A percentile compares a stretch with the other conserved stretches of the same genome.
Evolutionary conservation across 2,888 invertebrate species (phyloP).

Genomic region (Patella caerulea): DNA sequence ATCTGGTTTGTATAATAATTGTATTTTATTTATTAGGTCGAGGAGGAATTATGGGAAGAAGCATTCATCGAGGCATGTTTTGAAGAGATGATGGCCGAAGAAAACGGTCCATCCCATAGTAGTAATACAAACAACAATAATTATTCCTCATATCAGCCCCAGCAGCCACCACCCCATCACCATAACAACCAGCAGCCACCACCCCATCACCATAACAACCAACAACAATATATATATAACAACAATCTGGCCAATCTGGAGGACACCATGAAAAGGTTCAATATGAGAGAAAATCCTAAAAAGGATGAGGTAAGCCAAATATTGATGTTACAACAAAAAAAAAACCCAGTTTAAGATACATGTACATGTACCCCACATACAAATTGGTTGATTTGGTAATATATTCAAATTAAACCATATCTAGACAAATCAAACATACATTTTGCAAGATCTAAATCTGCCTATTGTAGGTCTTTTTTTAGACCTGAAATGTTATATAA

Average conservation of each 20-base stretch:
- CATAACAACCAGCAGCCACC: background rate
- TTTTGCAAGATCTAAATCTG: no score
- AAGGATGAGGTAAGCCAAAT: background rate
- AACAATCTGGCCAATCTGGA: background rate
- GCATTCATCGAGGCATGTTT: conserved; percentile 65
- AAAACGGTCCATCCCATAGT: conserved; percentile 43
- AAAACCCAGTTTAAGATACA: no score
- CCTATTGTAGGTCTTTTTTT: no score
- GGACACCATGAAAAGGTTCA: conserved; percentile 11
- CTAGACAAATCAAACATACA: no score
- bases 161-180: background rate
- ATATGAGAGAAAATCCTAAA: conserved; percentile 9
- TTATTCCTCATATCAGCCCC: background rate
- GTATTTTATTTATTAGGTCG: conserved; percentile 45
- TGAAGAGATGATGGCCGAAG: conserved; percentile 63
- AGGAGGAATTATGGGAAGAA: conserved; percentile 64
- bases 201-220: background rate
- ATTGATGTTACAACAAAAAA: no score
- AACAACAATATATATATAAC: background rate
- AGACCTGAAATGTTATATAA: no score
- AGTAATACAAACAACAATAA: background rate
- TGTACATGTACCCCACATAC: no score
- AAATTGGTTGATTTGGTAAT: no score
- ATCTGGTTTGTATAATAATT: no score
- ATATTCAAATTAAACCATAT: no score